Base-by-base conservation (phyloP, 2,888 invertebrate species). In the Barypeithes pellucidus region DNA sequence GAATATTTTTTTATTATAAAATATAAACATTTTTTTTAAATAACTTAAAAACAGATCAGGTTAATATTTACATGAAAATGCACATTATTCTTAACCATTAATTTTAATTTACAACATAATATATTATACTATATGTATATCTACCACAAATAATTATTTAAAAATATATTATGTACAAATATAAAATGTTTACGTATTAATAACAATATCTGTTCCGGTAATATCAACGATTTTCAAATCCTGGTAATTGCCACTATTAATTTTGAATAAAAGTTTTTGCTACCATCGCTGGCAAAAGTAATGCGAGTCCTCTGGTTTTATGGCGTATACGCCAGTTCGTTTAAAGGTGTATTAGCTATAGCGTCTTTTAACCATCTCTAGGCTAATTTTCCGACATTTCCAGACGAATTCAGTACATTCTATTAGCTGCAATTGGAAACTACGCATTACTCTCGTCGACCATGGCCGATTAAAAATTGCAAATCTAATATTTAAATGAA, bases 21-120 rank as follows among this genome's bases (percentile, higher is more conserved):
- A 69, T 69, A 69, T 50, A 69, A 61, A 57, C 33, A 39, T 70
- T 57, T 63, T 57, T 70, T 47, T 63, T 66, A 14, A 47, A 63
- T 70, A 70, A 63, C 62, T 70, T 63, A 62, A 54, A 57, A 65
- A 47, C 65, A 71, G 59, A 65, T 65, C 63, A 33, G 18, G 67
- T 67, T 67, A 29, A 57, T 67, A 67, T 67, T 59, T 67, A 67
- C 67, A 67, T 5, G 22, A 43, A 67, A 67, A 67, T 63, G 50
- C 50, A 33, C 45, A 45, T 61, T 8, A 24, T 61, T 45, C 43
- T 9, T 39, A 41, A 22, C n/a, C 18, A 41, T 11, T 18, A 39
- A 59, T 7, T 41, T 60, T 14, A 60, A 41, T 59, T 59, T 43
- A 39, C 20, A 60, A 60, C 11, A 39, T 36, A 36, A 36, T 12